These are phyloP conservation scores for Rhagonycha lutea DNA, from an alignment of 2,888 invertebrate species.

Conservation along the genomic window DNA sequence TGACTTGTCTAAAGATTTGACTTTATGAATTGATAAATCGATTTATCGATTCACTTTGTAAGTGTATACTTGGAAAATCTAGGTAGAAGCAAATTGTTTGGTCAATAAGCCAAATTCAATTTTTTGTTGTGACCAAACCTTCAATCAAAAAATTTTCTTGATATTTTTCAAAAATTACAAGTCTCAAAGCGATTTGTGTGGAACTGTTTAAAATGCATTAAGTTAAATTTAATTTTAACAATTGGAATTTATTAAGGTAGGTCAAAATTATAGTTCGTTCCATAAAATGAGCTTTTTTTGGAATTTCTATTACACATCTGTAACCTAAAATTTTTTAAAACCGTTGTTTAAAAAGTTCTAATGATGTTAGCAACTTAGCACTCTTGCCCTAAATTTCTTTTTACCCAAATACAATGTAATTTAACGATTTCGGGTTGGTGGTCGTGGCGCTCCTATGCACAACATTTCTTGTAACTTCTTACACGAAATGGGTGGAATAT, in stretches of 20 bases:
- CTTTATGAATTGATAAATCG: slow-evolving; percentile 35
- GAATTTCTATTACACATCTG: neutral
- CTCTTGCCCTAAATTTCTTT: neutral
- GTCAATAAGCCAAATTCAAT: neutral
- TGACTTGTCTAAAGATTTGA: slow-evolving; percentile 35
- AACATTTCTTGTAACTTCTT: slow-evolving; percentile 30
- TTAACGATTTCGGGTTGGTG: slow-evolving; percentile 22
- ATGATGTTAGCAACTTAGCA: neutral
- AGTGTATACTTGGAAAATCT: neutral
- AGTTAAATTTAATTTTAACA: neutral
- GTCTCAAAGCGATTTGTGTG: no score
- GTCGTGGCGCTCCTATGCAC: slow-evolving; percentile 37
- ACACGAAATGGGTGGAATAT: slow-evolving; percentile 42
- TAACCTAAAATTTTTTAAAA: neutral
- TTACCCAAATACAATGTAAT: neutral
- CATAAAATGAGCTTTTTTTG: neutral
- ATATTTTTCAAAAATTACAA: neutral
- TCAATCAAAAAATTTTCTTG: neutral
- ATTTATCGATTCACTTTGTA: slow-evolving; percentile 32
- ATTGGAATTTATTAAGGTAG: neutral
- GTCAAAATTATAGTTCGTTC: neutral
- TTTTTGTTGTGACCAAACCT: neutral
- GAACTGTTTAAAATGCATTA: neutral
- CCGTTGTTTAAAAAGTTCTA: neutral
- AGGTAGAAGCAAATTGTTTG: neutral